A percentile compares a stretch with the other conserved stretches of the same genome.
Conservation (phyloP, 53 echinoderm and acorn worm species). For the Pentamera pediparva region DNA sequence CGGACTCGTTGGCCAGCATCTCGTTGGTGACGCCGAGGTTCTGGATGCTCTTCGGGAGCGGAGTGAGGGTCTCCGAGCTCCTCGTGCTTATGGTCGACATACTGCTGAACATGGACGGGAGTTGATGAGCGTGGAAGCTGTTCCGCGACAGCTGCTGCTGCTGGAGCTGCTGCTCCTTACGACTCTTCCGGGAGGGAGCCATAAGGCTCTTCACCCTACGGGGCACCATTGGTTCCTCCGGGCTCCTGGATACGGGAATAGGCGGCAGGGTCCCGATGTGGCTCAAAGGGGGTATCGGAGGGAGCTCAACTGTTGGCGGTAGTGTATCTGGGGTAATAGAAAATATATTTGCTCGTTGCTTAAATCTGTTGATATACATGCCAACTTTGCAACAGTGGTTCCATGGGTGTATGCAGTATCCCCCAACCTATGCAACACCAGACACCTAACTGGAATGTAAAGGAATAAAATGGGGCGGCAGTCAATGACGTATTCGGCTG, state of each 20-base stretch:
- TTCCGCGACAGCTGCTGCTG: slow-evolving; percentile 8
- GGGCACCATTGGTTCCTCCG: slow-evolving; percentile 11
- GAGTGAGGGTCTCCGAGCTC: slow-evolving; percentile 25
- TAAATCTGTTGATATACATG: no score
- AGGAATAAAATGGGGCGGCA: no score
- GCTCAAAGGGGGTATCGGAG: slow-evolving; percentile 9
- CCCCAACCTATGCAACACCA: no score
- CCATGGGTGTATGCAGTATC: no score
- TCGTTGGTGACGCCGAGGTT: slow-evolving; percentile 27
- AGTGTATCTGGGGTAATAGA: slow-evolving; percentile 1
- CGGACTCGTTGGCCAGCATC: slow-evolving; percentile 16
- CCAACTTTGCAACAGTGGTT: no score
- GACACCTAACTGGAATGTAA: no score
- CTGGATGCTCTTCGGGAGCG: slow-evolving; percentile 25
- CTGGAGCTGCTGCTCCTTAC: slow-evolving; percentile 1
- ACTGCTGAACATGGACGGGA: slow-evolving; percentile 21
- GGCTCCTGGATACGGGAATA: not conserved
- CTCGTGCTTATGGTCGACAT: slow-evolving; percentile 13
- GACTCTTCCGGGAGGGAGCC: slow-evolving; percentile 3
- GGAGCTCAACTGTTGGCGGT: slow-evolving; percentile 5
- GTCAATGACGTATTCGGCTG: no score
- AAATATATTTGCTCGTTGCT: no score
- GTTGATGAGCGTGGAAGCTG: slow-evolving; percentile 17
- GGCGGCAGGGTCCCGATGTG: slow-evolving; percentile 20
- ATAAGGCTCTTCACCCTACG: slow-evolving; percentile 30